Evolutionary conservation across 2,797 vertebrate genomes (phyloP).

Genomic region (Philypnodon macrostomus): DNA sequence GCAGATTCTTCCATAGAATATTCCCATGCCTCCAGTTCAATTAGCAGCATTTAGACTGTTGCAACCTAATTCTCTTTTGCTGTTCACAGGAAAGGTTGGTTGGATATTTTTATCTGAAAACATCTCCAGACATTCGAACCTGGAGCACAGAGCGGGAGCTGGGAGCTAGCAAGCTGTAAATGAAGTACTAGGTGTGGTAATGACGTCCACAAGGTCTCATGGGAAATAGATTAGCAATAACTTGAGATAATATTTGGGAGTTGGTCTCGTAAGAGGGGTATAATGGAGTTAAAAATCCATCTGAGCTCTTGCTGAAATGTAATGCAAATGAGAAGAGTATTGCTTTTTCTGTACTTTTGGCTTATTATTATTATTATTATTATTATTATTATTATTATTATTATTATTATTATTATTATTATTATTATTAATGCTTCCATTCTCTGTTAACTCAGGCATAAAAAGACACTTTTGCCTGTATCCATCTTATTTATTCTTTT

Average conservation of each 20-base stretch:
- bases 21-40: no score
- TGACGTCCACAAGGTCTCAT: constrained; percentile 27
- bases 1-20: no score
- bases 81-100: neutral
- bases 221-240: constrained; percentile 34
- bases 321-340: constrained; percentile 33
- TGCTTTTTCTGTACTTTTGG: constrained; percentile 23
- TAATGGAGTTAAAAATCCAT: constrained; percentile 29
- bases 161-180: constrained; percentile 15
- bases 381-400: no score
- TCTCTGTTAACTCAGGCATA: constrained; percentile 29
- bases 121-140: no score
- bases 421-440: neutral
- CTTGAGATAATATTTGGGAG: constrained; percentile 24
- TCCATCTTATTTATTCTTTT: constrained; percentile 42
- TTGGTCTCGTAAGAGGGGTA: constrained; percentile 22
- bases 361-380: no score
- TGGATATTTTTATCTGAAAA: no score
- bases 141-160: no score
- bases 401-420: no score
- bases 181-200: constrained; percentile 21
- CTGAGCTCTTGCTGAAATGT: constrained; percentile 5
- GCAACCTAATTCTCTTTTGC: constrained; percentile 14
- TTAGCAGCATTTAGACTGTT: no score
- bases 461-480: constrained; percentile 15